These are phyloP conservation scores for Triops longicaudatus DNA, from an alignment of 1,140 invertebrate species.

Conservation along the genomic window DNA sequence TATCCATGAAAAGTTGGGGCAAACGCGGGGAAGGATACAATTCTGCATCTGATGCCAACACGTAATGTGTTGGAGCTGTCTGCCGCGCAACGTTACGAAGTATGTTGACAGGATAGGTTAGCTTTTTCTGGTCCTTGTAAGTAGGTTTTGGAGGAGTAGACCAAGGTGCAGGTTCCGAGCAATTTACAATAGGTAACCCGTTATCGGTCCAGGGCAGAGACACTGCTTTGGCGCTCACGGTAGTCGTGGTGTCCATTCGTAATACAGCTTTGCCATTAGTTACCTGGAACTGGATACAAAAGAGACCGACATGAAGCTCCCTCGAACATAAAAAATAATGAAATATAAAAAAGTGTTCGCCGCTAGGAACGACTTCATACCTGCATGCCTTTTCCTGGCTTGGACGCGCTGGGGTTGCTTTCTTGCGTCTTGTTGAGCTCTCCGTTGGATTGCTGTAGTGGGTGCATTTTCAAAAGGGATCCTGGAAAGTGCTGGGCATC, in stretches of 20 bases:
- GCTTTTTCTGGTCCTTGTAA: conserved; percentile 66
- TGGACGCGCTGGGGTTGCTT: conserved; percentile 2
- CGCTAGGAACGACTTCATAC: background rate
- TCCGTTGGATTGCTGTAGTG: conserved; percentile 30
- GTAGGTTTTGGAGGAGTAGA: conserved; percentile 50
- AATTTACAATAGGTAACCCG: conserved; percentile 50
- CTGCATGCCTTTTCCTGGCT: conserved; percentile 6
- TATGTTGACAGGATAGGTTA: conserved; percentile 80
- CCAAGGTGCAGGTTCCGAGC: conserved; percentile 57
- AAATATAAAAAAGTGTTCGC: background rate
- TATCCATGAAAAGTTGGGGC: conserved; percentile 64
- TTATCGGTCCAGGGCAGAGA: background rate
- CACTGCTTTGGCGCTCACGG: background rate
- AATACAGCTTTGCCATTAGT: conserved; percentile 37
- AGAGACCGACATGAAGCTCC: conserved; percentile 27
- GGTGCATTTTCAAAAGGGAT: conserved; percentile 33
- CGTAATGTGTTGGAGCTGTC: conserved; percentile 67
- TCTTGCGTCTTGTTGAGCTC: conserved; percentile 24
- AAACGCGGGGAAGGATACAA: conserved; percentile 74
- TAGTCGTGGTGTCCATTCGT: conserved; percentile 41
- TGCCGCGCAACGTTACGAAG: conserved; percentile 76
- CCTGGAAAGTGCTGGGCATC: conserved; percentile 72
- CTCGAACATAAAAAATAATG: background rate
- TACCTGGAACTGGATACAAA: conserved; percentile 40
- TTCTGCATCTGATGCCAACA: conserved; percentile 80